phyloP scores from a whole-genome alignment of 2,888 invertebrate species.

The Hipparchia sbordonii region DNA sequence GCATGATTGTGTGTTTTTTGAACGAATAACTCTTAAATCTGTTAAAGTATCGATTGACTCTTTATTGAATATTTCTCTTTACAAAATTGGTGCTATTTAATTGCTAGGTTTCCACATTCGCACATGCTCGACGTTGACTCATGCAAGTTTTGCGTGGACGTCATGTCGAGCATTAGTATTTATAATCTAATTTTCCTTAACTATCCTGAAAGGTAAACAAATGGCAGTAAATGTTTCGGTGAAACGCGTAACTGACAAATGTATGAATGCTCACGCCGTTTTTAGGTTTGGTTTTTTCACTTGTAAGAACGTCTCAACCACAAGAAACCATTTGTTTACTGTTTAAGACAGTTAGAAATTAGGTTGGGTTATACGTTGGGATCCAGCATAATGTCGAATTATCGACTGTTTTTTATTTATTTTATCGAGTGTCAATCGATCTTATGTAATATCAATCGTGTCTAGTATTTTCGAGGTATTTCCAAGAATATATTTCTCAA shows the following conservation, averaged over 20 bases:
- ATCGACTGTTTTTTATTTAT: constrained; percentile 36
- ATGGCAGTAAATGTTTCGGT: no score
- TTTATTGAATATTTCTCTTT: constrained; percentile 51
- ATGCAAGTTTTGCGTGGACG: background rate
- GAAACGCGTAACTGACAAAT: no score
- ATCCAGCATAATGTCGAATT: constrained; percentile 21
- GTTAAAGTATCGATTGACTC: constrained; percentile 58
- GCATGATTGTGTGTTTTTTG: constrained; percentile 75
- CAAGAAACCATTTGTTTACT: no score
- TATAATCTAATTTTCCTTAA: background rate
- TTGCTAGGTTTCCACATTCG: background rate
- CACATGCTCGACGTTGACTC: no score
- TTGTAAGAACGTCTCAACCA: no score
- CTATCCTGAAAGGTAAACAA: no score
- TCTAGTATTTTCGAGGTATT: constrained; percentile 54
- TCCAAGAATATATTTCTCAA: constrained; percentile 40
- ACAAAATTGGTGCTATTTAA: constrained; percentile 48
- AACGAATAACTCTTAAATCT: constrained; percentile 46
- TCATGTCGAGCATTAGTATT: background rate
- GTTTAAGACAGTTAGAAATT: no score
- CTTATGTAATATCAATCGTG: constrained; percentile 55
- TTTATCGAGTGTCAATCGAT: constrained; percentile 58
- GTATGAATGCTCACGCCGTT: no score
- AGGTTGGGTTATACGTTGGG: background rate
- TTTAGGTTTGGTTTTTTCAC: no score